A percentile compares a stretch with the other conserved stretches of the same genome.
phyloP scores from a whole-genome alignment of 2,797 vertebrate species.

The Bradypodion pumilum region DNA sequence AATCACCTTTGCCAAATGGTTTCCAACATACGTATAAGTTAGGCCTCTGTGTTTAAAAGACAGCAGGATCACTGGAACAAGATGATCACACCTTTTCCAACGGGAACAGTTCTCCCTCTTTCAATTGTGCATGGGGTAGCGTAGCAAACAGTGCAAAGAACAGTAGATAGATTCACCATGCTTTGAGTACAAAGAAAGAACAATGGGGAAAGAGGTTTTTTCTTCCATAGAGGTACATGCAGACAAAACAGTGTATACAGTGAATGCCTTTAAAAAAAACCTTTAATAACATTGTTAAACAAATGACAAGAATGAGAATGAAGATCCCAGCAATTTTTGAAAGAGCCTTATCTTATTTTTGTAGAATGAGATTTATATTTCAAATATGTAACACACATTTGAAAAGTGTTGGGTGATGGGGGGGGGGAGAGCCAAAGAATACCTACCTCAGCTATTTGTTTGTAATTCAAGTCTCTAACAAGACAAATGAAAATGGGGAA shows the following conservation, averaged over 20 bases:
- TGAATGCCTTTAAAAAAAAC: constrained; percentile 69
- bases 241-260: constrained; percentile 78
- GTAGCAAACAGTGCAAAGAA: constrained; percentile 74
- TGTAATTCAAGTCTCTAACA: constrained; percentile 61
- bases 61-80: constrained; percentile 74
- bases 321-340: constrained; percentile 74
- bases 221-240: constrained; percentile 78
- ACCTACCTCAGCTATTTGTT: constrained; percentile 54
- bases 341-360: constrained; percentile 49
- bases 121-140: constrained; percentile 75
- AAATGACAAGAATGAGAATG: constrained; percentile 89
- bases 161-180: constrained; percentile 81
- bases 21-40: not conserved
- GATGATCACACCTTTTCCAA: constrained; percentile 61
- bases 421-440: constrained; percentile 39
- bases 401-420: constrained; percentile 59
- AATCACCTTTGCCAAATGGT: not conserved
- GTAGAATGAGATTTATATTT: constrained; percentile 40
- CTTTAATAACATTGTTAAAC: constrained; percentile 75
- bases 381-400: constrained; percentile 56
- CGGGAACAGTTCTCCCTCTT: constrained; percentile 43
- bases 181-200: constrained; percentile 76
- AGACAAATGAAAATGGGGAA: constrained; percentile 44
- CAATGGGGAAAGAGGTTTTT: constrained; percentile 58
- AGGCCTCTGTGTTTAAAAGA: constrained; percentile 3